Base-by-base conservation (phyloP, 1,140 invertebrate species). In the Odontomachus brunneus region DNA sequence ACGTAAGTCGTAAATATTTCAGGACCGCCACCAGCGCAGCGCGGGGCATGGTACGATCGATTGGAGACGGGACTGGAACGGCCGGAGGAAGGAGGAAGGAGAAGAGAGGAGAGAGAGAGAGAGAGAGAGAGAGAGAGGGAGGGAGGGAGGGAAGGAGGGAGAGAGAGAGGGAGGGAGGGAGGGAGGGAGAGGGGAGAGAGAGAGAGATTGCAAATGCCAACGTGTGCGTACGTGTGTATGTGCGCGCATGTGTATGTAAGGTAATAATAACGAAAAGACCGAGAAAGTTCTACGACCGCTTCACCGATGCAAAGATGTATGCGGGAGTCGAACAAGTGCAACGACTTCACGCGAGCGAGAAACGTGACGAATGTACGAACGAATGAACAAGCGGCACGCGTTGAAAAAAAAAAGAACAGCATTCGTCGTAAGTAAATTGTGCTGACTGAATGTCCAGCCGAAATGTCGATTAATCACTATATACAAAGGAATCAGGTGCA, bases 1-100 rank as follows among this genome's bases (percentile, higher is more conserved):
- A 57, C 65, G 33, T 22, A 24, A 57, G 33, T 5, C 51, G 24
- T 80, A 69, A 80, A 80, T 48, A 80, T 69, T 69, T 80, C 22
- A 80, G 17, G 17, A 80, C 55, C 22, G 26, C 38, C 44, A 9
- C 38, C 38, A 33, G 38, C 9, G 29, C 26, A n/a, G 51, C 15
- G 15, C 12, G 38, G 38, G 38, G 9, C 38, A 44, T 44, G 38
- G 33, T 57, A 29, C 55, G 60, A 63, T 26, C 75, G 17, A 48
- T 29, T 22, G 12, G 22, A n/a, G n/a, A 55, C 38, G 38, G 38
- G 38, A n/a, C n/a, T n/a, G n/a, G n/a, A n/a, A n/a, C n/a, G n/a
- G n/a, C n/a, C n/a, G n/a, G n/a, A n/a, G n/a, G n/a, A n/a, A n/a
- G n/a, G n/a, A n/a, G n/a, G n/a, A n/a, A n/a, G n/a, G n/a, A n/a